Evolutionary conservation across 2,797 vertebrate species (phyloP), one percentile per base, ranked within the genome.

Genomic region (Pseudochirops corinnae): DNA sequence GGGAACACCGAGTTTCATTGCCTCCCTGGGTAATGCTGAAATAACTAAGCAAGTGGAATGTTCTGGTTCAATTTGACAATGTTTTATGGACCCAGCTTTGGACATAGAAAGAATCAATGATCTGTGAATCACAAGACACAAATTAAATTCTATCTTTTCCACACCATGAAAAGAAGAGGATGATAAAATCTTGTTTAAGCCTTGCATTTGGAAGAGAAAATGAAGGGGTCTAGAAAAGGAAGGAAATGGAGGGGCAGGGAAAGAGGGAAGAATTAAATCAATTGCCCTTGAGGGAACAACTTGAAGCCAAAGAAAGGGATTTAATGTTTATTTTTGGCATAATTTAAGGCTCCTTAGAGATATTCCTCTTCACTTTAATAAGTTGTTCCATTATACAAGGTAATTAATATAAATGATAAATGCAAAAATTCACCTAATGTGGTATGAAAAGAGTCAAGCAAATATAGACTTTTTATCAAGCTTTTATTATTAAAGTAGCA

Each of bases 311-410:
- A 90, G 62, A 93, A 29, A 31, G 74, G n/a, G 26, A 90, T 93
- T 93, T 67, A 92, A 93, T 29, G 52, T 5, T 26, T 29, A 92
- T 87, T 95, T 94, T 95, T 58, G 46, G 82, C 82, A 82, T 82
- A 50, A 53, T 92, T 4, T 50, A 82, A 24, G 14, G 14, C 67
- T 93, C 91, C 58, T 93, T 82, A 29, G 39, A 93, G 33, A 53
- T 90, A 82, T 55, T 74, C 39, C 4, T 58, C 90, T 95, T 93
- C 31, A 58, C 21, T 92, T 74, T 60, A 95, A 29, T 60, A 82
- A 52, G 55, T 55, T 92, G 55, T 90, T n/a, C 24, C 57, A 95
- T 46, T 55, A 95, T 31, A 92, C 16, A 82, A 95, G 55, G 56
- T 50, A 95, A 93, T 58, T 91, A 58, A 39, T 93, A 91, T 39